Conservation (phyloP, 2,797 vertebrate genomes). For the Craterocephalus amniculus region DNA sequence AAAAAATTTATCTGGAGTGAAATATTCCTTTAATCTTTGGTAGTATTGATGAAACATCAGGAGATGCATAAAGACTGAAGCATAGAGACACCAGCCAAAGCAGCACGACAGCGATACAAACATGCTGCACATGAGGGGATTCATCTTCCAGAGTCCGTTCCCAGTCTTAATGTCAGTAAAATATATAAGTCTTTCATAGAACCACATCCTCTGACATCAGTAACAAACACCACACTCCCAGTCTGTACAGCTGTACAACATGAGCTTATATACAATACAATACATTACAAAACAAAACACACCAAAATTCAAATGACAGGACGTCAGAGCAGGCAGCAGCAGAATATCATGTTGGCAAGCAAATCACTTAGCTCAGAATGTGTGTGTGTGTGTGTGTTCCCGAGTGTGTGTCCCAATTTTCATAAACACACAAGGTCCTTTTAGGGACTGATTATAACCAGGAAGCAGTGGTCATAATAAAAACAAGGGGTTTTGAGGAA, state of each 20-base stretch:
- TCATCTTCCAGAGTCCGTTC: neutral
- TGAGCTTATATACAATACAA: slow-evolving; percentile 63
- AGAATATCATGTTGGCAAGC: slow-evolving; percentile 58
- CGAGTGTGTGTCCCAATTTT: slow-evolving; percentile 57
- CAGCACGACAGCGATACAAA: slow-evolving; percentile 47
- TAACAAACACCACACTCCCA: slow-evolving; percentile 37
- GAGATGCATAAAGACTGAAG: slow-evolving; percentile 46
- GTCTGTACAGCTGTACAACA: slow-evolving; percentile 71
- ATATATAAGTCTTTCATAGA: slow-evolving; percentile 30
- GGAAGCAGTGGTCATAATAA: slow-evolving; percentile 57
- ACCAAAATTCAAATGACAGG: slow-evolving; percentile 31
- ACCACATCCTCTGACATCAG: slow-evolving; percentile 31
- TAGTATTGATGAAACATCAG: slow-evolving; percentile 27
- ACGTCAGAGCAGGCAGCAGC: slow-evolving; percentile 47
- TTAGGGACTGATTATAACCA: slow-evolving; percentile 41
- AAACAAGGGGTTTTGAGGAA: slow-evolving; percentile 57
- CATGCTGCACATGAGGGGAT: slow-evolving; percentile 49
- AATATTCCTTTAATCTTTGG: slow-evolving; percentile 41
- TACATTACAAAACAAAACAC: slow-evolving; percentile 53
- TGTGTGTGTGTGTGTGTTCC: slow-evolving; percentile 12
- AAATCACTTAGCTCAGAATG: slow-evolving; percentile 16
- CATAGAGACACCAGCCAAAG: slow-evolving; percentile 57
- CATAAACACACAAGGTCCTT: slow-evolving; percentile 61
- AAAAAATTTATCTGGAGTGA: neutral
- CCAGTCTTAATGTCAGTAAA: slow-evolving; percentile 2